A percentile compares a stretch with the other conserved stretches of the same genome.
phyloP scores from a whole-genome alignment of 2,888 invertebrate species.

The Cotesia congregata region DNA sequence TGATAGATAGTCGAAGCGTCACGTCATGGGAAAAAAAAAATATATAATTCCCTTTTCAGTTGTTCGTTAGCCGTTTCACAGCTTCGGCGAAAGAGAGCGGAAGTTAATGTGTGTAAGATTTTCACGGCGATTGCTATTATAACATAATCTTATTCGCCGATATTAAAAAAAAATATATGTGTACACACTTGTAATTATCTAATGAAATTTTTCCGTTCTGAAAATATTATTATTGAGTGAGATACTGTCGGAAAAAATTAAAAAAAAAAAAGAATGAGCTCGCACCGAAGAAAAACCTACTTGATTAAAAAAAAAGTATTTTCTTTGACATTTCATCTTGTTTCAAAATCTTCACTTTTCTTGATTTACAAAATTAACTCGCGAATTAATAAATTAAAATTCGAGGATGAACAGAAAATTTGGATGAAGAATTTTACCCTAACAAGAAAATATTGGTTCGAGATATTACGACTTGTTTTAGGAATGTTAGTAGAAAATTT shows the following conservation, averaged over 20 bases:
- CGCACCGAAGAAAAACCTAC: too few relatives aligned
- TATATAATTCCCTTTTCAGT: not conserved
- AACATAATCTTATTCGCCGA: not conserved
- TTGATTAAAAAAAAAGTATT: too few relatives aligned
- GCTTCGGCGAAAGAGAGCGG: not conserved
- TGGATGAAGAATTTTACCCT: too few relatives aligned
- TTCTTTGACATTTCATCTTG: too few relatives aligned
- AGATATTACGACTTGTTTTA: too few relatives aligned
- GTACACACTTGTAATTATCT: not conserved
- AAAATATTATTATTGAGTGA: not conserved
- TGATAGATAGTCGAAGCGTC: slow-evolving; percentile 1
- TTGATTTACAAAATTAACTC: too few relatives aligned
- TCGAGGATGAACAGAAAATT: too few relatives aligned
- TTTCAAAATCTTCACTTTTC: too few relatives aligned
- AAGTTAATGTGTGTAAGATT: slow-evolving; percentile 15
- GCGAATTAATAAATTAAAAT: too few relatives aligned
- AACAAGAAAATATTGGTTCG: too few relatives aligned
- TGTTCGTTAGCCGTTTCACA: slow-evolving; percentile 14
- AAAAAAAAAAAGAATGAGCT: not conserved
- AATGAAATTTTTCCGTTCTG: not conserved
- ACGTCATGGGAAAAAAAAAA: slow-evolving; percentile 16
- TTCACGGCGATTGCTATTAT: slow-evolving; percentile 8
- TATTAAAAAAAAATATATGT: not conserved
- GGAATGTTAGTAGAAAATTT: too few relatives aligned
- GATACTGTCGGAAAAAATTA: not conserved